Evolutionary conservation across 2,113 vertebrate species (phyloP), one percentile per base, ranked within the genome.

Genomic region (Hoplias malabaricus): DNA sequence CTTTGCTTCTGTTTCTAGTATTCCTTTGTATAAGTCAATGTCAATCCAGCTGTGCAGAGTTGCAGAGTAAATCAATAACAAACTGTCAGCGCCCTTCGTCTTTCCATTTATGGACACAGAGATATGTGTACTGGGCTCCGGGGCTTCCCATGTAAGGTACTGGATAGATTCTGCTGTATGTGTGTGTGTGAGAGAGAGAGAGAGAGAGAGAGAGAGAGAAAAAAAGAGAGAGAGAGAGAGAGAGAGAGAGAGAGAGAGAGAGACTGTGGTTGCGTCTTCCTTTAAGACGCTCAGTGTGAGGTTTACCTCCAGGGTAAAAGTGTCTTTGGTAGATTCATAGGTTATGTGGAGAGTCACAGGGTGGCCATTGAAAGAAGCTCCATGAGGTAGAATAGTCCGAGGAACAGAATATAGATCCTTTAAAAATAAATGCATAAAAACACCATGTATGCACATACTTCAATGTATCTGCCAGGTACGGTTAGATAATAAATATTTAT

Each of bases 381-480:
- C 98, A 23, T 99, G 98, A 98, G 98, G 98, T 96, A 99, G 96
- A 93, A 99, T 98, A 81, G 98, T 99, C 86, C 98, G 94, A 85
- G 97, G 97, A 92, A 98, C 96, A 14, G 96, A 98, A 84, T 99
- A 98, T 84, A 98, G 90, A 83, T 99, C 97, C 98, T 97, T 48
- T 0, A 84, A 65, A 43, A 46, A 80, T 7, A 84, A 2, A 79
- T 3, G 62, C 31, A 63, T 10, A 1, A 27, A 0, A 43, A 65
- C 9, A 43, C n/a, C n/a, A n/a, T n/a, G n/a, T 19, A 38, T 38
- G 16, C 5, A 53, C 27, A 5, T 19, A 33, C 16, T 43, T 2
- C 27, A 27, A 21, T n/a, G n/a, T 3, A 53, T 9, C 9, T 38
- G 36, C 36, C 9, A 38, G 5, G n/a, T n/a, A n/a, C n/a, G n/a